Base-by-base conservation (phyloP, 1,140 invertebrate species). In the Tribolium madens region DNA sequence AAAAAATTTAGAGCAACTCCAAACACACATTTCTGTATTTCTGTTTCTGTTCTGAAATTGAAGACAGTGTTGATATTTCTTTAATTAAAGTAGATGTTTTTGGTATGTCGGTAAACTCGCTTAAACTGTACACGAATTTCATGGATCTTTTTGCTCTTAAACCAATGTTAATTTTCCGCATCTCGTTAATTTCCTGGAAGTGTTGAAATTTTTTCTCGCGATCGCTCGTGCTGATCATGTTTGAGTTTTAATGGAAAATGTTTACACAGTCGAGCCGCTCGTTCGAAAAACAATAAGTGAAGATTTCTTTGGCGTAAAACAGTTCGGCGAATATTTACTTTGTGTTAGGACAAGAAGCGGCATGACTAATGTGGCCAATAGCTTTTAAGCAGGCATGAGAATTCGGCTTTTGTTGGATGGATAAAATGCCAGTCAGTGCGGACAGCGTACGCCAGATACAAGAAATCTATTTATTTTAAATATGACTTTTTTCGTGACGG, bases 351-450 rank as follows among this genome's bases (percentile, higher is more conserved):
- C 48, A 79, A 79, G 68, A 79, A 79, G 33, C 42, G 52, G 72
- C 76, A 71, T 72, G 60, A 77, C 78, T 74, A 77, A 79, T 69
- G 76, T 77, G 71, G 36, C 78, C 78, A 79, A 79, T 77, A 77
- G 78, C 78, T 75, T 79, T 74, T 79, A 79, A 79, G 78, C 78
- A 79, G 78, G 70, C 78, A 79, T 79, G 78, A 79, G 78, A 79
- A 79, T 79, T 77, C 75, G 48, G 17, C 78, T 77, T 76, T 77
- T 79, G 78, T 79, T 64, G 42, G 68, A 2, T n/a, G 57, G 48
- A 70, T 46, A 52, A 73, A 76, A 64, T 73, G 69, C 75, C 52
- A 72, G 48, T 72, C 68, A 73, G 69, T 50, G 31, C 69, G 50
- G 70, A 57, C 69, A 76, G 68, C 68, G 75, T 60, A 76, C 75